Conservation (phyloP, 2,113 vertebrate species). For the Dasypus novemcinctus region DNA sequence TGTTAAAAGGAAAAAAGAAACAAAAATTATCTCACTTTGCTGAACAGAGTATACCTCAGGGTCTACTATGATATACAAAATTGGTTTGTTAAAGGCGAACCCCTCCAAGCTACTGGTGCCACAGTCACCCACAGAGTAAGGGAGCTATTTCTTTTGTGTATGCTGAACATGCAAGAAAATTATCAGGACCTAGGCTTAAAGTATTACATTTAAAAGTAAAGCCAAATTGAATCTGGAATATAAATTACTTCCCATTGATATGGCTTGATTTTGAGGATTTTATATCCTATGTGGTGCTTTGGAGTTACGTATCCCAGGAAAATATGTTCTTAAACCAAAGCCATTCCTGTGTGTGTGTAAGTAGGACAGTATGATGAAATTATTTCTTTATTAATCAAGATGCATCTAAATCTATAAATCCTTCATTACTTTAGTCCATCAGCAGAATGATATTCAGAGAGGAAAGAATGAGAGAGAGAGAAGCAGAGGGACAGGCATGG, state of each 20-base stretch:
- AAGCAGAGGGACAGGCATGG: too few species aligned
- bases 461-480: too few species aligned
- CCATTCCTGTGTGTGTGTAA: too few species aligned
- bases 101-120: rapidly evolving
- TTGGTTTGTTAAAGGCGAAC: background rate
- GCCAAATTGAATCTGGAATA: background rate
- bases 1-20: background rate
- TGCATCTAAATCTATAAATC: too few species aligned
- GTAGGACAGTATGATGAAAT: too few species aligned
- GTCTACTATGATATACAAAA: background rate
- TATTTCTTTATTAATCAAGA: too few species aligned
- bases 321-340: too few species aligned
- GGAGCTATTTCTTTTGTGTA: background rate
- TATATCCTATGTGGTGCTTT: too few species aligned
- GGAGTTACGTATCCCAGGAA: background rate
- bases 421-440: too few species aligned
- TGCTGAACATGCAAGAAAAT: background rate
- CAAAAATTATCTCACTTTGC: background rate
- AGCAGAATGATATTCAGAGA: too few species aligned
- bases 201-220: background rate
- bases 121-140: rapidly evolving
- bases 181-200: background rate
- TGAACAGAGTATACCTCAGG: background rate
- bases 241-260: background rate
- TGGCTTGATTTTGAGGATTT: background rate